phyloP scores from a whole-genome alignment of 2,888 invertebrate genomes.

The Ennomos quercinarius region DNA sequence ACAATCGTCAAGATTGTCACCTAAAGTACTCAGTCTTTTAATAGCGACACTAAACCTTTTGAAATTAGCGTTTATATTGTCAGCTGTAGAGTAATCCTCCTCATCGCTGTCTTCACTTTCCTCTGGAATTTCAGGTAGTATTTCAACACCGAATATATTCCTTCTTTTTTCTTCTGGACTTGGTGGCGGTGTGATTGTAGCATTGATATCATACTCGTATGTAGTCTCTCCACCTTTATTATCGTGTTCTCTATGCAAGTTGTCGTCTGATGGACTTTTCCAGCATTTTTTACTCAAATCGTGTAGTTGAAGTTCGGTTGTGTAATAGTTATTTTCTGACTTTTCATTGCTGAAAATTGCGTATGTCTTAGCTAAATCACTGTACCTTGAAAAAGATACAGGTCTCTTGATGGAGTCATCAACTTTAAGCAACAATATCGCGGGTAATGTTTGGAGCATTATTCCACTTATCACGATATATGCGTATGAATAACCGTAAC shows the following conservation, averaged over 20 bases:
- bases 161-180: slow-evolving; percentile 78
- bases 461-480: slow-evolving; percentile 71
- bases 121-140: slow-evolving; percentile 83
- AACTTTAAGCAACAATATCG: slow-evolving; percentile 69
- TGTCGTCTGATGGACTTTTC: slow-evolving; percentile 80
- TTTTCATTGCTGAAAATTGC: slow-evolving; percentile 69
- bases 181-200: slow-evolving; percentile 75
- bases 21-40: slow-evolving; percentile 81
- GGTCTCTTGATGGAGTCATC: slow-evolving; percentile 60
- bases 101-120: slow-evolving; percentile 75
- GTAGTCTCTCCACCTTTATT: slow-evolving; percentile 47
- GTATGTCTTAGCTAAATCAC: slow-evolving; percentile 71
- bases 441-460: slow-evolving; percentile 75
- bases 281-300: slow-evolving; percentile 76
- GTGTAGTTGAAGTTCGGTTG: slow-evolving; percentile 73
- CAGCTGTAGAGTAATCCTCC: slow-evolving; percentile 48
- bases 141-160: slow-evolving; percentile 80
- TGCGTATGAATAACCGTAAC: slow-evolving; percentile 68
- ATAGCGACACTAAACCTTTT: slow-evolving; percentile 75
- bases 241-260: slow-evolving; percentile 60
- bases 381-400: slow-evolving; percentile 67
- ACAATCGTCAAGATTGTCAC: slow-evolving; percentile 79
- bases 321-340: slow-evolving; percentile 55
- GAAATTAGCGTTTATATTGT: slow-evolving; percentile 56
- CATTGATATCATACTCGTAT: slow-evolving; percentile 52